Conservation (phyloP, 2,888 invertebrate genomes). For the Cheilosia scutellata region DNA sequence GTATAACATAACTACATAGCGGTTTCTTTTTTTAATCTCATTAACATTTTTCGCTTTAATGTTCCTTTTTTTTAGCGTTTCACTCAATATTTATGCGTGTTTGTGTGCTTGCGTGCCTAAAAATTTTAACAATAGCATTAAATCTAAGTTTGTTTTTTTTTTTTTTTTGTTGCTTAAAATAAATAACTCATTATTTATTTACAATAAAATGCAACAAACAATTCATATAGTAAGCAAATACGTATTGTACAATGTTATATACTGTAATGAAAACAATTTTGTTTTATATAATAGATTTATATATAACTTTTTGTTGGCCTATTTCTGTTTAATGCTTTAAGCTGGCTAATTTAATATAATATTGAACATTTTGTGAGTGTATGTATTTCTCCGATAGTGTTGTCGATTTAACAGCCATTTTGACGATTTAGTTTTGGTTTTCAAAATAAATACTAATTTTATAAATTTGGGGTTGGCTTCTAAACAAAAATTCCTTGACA, state of each 20-base stretch:
- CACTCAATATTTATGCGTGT: constrained; percentile 51
- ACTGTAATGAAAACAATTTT: constrained; percentile 43
- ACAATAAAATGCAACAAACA: constrained; percentile 68
- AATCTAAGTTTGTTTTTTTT: constrained; percentile 42
- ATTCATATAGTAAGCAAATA: constrained; percentile 48
- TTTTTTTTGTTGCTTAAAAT: constrained; percentile 25
- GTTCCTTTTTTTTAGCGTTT: constrained; percentile 17
- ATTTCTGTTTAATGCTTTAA: constrained; percentile 31
- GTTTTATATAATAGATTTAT: constrained; percentile 4
- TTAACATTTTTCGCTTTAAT: constrained; percentile 9
- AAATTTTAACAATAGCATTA: constrained; percentile 69
- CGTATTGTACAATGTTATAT: constrained; percentile 52
- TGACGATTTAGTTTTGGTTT: constrained; percentile 79
- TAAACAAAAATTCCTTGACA: too few relatives aligned
- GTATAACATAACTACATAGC: constrained; percentile 72
- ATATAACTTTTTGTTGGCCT: not conserved
- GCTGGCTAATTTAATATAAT: constrained; percentile 86
- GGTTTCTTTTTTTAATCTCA: constrained; percentile 32
- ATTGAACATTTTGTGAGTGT: constrained; percentile 82
- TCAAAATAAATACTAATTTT: constrained; percentile 51
- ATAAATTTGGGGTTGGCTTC: not conserved
- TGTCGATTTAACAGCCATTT: constrained; percentile 84
- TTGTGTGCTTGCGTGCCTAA: constrained; percentile 62
- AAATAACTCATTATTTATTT: constrained; percentile 53
- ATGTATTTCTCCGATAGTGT: constrained; percentile 85